Conservation (phyloP, 35 echinoderm and acorn worm species). For the Heliocidaris tuberculata region DNA sequence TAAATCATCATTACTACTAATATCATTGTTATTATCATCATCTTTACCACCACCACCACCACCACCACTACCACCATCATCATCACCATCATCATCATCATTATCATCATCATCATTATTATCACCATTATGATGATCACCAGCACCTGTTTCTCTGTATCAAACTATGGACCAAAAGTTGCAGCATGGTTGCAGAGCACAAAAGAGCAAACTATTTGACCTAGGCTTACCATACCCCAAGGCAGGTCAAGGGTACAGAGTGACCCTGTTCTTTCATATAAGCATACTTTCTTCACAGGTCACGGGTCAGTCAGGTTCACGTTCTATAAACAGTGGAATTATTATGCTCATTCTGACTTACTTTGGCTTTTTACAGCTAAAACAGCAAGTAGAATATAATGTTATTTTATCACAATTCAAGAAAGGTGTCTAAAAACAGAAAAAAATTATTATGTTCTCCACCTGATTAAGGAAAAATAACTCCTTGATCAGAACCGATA, state of each 20-base stretch:
- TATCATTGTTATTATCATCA: neutral
- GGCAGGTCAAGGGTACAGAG: neutral
- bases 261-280: neutral
- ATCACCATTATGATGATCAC: neutral
- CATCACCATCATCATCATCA: conserved; percentile 24
- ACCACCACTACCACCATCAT: neutral
- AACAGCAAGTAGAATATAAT: neutral
- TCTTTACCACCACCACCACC: neutral
- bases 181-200: no score
- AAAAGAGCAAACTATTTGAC: neutral
- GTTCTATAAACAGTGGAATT: neutral
- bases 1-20: neutral
- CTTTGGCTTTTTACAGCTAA: neutral
- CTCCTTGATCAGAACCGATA: neutral
- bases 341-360: neutral
- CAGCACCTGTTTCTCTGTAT: neutral
- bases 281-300: neutral
- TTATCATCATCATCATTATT: neutral
- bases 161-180: no score
- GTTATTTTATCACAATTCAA: neutral
- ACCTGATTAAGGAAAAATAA: neutral
- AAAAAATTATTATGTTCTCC: neutral
- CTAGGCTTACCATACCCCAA: neutral
- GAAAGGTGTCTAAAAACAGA: neutral
- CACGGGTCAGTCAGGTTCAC: neutral